Conservation (phyloP, 37 sponge, comb jelly and placozoan genomes). For the Amphimedon queenslandica region DNA sequence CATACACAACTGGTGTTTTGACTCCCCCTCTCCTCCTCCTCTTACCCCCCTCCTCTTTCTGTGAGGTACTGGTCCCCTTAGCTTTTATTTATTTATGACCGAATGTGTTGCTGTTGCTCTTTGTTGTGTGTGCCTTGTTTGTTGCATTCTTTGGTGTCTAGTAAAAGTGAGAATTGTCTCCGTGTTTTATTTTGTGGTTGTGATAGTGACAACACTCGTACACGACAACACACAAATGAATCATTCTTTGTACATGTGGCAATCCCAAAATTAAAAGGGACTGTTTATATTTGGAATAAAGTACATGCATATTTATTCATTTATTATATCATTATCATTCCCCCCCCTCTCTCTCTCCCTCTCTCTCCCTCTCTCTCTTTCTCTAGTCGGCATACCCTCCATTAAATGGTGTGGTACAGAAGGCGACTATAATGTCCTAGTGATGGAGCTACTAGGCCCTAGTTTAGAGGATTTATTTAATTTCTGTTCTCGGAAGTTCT, state of each 20-base stretch:
- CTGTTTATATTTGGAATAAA: too few species aligned
- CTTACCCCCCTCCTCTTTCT: background rate
- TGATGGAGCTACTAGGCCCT: conserved; percentile 98
- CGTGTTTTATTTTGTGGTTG: too few species aligned
- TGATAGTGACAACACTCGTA: too few species aligned
- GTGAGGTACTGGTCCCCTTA: background rate
- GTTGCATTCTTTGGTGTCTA: too few species aligned
- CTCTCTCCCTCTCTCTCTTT: conserved; percentile 9
- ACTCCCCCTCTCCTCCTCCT: background rate
- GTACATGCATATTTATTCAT: background rate
- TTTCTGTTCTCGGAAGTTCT: conserved; percentile 95
- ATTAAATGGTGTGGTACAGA: conserved; percentile 99
- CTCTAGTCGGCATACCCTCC: conserved; percentile 92
- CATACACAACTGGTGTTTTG: background rate
- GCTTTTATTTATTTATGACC: too few species aligned
- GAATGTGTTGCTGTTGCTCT: too few species aligned
- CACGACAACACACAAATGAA: too few species aligned
- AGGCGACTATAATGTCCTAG: conserved; percentile 98
- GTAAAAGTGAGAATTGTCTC: too few species aligned
- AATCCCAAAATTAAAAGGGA: too few species aligned
- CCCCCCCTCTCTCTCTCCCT: background rate
- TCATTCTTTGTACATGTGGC: too few species aligned
- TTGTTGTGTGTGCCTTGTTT: too few species aligned
- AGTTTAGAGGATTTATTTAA: conserved; percentile 98
- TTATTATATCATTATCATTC: background rate